Evolutionary conservation across 2,113 vertebrate genomes (phyloP).

Genomic region (Crotalus tigris): DNA sequence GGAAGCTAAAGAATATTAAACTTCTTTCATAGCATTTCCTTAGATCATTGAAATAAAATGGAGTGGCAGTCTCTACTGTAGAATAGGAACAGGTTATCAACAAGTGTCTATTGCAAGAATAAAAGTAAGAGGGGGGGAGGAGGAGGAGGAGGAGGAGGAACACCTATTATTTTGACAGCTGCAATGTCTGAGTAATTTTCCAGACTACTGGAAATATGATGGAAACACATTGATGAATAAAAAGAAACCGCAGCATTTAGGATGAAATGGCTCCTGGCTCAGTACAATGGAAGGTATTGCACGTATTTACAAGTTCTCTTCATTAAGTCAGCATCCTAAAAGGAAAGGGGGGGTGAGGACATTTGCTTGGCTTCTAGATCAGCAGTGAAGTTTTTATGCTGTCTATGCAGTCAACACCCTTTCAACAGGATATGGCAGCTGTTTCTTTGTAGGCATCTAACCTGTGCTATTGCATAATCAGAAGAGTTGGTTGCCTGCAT

Average conservation of each 20-base stretch:
- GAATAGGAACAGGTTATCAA: not conserved
- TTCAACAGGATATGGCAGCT: not conserved
- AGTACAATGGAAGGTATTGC: not conserved
- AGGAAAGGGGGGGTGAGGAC: not conserved
- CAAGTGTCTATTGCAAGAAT: not conserved
- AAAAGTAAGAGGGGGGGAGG: not conserved
- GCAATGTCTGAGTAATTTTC: not conserved
- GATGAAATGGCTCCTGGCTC: not conserved
- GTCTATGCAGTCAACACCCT: not conserved
- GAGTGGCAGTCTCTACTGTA: not conserved
- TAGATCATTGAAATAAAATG: not conserved
- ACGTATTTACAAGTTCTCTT: not conserved
- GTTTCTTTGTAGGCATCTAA: constrained; percentile 54
- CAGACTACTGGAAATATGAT: not conserved
- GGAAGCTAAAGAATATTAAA: not conserved
- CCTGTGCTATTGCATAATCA: constrained; percentile 97
- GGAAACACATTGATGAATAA: not conserved
- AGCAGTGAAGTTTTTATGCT: rapidly evolving
- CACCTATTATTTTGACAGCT: not conserved
- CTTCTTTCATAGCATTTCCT: not conserved
- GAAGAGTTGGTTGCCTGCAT: constrained; percentile 99
- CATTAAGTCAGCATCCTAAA: constrained; percentile 7
- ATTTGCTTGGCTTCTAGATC: not conserved
- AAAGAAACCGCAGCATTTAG: not conserved
- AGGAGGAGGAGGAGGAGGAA: no score